These are phyloP conservation scores for Phylloscopus collybita DNA, from an alignment of 2,797 vertebrate species.

Conservation along the genomic window DNA sequence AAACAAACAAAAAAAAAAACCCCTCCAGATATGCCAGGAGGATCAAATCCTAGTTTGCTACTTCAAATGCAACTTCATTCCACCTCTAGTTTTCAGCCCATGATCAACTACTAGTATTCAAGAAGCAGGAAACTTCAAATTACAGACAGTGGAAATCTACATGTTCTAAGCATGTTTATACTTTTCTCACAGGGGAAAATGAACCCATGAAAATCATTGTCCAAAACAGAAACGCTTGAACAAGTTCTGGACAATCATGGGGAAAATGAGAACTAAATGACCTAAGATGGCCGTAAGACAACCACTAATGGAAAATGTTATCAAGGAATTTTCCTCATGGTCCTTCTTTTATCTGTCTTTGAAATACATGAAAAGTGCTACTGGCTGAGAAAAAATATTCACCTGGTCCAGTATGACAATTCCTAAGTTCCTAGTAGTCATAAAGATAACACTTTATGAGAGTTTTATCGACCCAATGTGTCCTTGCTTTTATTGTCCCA, in stretches of 20 bases:
- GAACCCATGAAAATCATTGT: not conserved
- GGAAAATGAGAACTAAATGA: not conserved
- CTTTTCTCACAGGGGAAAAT: not conserved
- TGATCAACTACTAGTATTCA: not conserved
- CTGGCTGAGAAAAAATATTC: not conserved
- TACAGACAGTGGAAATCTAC: not conserved
- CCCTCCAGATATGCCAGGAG: not conserved
- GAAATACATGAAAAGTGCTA: not conserved
- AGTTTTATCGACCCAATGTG: not conserved
- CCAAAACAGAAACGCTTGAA: not conserved
- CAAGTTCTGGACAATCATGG: not conserved
- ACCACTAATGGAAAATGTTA: not conserved
- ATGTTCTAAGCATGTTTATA: not conserved
- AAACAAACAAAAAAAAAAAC: not conserved
- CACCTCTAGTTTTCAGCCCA: not conserved
- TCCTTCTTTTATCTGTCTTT: not conserved
- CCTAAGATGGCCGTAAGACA: not conserved
- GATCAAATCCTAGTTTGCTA: not conserved
- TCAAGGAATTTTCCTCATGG: not conserved
- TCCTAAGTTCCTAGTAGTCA: not conserved
- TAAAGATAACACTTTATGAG: not conserved
- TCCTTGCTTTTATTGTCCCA: not conserved
- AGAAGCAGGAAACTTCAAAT: not conserved
- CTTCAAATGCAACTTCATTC: not conserved
- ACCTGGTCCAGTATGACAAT: not conserved